Evolutionary conservation across 2,888 invertebrate genomes (phyloP).

Genomic region (Lasioglossum villosulum): DNA sequence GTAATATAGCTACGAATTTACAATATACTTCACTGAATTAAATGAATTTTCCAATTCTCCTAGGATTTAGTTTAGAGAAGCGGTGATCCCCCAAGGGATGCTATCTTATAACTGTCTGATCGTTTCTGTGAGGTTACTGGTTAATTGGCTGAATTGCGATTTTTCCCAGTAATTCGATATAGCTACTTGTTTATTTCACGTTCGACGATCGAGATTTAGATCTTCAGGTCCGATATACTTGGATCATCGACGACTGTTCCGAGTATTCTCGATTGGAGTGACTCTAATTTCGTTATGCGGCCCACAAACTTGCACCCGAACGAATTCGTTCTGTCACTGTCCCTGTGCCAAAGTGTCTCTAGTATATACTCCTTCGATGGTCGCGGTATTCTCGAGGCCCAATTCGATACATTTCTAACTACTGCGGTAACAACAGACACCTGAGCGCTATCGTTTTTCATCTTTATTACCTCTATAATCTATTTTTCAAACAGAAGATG

Average conservation of each 20-base stretch:
- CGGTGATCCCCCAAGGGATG: neutral
- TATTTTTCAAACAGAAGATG: neutral
- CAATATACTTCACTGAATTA: neutral
- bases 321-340: conserved; percentile 20
- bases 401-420: conserved; percentile 6
- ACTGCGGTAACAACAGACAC: neutral
- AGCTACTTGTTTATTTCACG: neutral
- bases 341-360: conserved; percentile 24
- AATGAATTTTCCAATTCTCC: neutral
- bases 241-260: neutral
- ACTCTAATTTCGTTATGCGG: conserved; percentile 6
- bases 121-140: neutral
- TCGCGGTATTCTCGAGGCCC: neutral
- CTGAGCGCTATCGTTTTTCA: neutral
- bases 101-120: neutral
- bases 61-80: neutral
- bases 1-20: neutral
- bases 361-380: neutral
- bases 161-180: neutral
- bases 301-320: neutral
- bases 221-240: neutral
- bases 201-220: neutral
- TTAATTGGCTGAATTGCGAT: neutral
- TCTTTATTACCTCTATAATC: neutral
- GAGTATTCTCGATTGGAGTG: neutral